Percentiles rank a stretch among this genome's conserved stretches.
These are phyloP conservation scores for Silurus meridionalis DNA, from an alignment of 2,113 vertebrate genomes.

Conservation along the genomic window DNA sequence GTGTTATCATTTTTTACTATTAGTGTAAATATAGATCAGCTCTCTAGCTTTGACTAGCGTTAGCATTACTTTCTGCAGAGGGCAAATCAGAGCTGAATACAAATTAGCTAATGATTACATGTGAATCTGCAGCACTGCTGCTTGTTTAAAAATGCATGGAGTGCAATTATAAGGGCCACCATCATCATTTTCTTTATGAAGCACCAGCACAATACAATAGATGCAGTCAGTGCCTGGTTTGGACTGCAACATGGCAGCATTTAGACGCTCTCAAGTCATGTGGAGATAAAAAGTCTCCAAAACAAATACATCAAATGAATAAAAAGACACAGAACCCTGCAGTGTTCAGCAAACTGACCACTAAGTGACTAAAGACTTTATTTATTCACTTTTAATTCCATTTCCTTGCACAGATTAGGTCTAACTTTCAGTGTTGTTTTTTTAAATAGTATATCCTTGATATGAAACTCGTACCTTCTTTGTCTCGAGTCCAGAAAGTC, in stretches of 20 bases:
- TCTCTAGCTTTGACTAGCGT: not conserved
- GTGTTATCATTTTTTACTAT: not conserved
- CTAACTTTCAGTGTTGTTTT: not conserved
- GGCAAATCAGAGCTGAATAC: not conserved
- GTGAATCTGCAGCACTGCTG: not conserved
- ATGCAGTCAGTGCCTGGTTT: not conserved
- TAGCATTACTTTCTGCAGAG: not conserved
- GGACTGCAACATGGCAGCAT: not conserved
- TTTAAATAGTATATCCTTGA: not conserved
- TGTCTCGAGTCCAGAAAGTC: constrained; percentile 68
- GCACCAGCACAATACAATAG: not conserved
- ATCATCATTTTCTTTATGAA: not conserved
- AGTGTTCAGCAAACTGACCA: not conserved
- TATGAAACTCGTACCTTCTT: constrained; percentile 65
- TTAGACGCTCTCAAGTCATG: not conserved
- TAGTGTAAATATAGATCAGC: not conserved
- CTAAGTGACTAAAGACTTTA: not conserved
- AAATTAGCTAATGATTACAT: not conserved
- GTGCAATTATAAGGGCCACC: not conserved
- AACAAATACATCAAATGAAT: not conserved
- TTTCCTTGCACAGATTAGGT: not conserved
- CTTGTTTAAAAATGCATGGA: not conserved
- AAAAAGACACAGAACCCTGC: not conserved
- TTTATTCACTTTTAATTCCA: not conserved
- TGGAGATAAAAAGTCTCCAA: not conserved